phyloP scores from a whole-genome alignment of 2,113 vertebrate genomes.

The Sinocyclocheilus maitianheensis region DNA sequence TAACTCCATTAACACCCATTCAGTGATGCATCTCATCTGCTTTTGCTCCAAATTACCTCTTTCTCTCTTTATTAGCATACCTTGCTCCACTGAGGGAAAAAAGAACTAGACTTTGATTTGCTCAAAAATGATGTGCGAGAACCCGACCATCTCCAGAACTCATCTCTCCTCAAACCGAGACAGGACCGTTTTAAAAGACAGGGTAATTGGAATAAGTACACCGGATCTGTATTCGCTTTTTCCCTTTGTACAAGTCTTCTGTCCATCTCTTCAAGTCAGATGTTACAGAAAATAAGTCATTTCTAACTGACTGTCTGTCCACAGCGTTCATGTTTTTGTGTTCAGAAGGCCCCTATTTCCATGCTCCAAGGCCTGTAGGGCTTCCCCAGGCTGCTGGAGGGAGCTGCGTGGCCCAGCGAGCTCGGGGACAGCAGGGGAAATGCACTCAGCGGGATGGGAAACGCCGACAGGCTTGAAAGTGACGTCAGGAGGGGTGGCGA shows the following conservation, averaged over 20 bases:
- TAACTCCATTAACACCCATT: conserved; percentile 67
- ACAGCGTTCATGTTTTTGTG: conserved; percentile 56
- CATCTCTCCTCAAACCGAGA: conserved; percentile 63
- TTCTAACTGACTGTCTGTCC: conserved; percentile 59
- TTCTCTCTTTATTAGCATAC: neutral
- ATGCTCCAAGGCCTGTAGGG: conserved; percentile 97
- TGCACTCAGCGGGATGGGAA: conserved; percentile 91
- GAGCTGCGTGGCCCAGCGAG: conserved; percentile 78
- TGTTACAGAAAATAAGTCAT: conserved; percentile 28
- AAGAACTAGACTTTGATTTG: conserved; percentile 52
- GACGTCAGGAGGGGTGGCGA: conserved; percentile 89
- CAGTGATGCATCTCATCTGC: conserved; percentile 54
- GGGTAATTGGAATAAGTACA: conserved; percentile 1
- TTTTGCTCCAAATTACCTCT: conserved; percentile 45
- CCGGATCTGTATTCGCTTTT: conserved; percentile 28
- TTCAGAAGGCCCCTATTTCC: conserved; percentile 96
- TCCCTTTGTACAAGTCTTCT: conserved; percentile 39
- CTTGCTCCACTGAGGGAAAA: conserved; percentile 47
- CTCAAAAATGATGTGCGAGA: conserved; percentile 60
- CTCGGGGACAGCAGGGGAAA: conserved; percentile 89
- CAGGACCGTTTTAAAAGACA: conserved; percentile 33
- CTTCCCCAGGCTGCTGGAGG: conserved; percentile 82
- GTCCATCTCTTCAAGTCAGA: conserved; percentile 18
- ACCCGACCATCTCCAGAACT: conserved; percentile 73
- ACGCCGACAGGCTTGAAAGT: conserved; percentile 87